These are phyloP conservation scores for Thinocorus orbignyianus DNA, from an alignment of 2,113 vertebrate species.

Conservation along the genomic window DNA sequence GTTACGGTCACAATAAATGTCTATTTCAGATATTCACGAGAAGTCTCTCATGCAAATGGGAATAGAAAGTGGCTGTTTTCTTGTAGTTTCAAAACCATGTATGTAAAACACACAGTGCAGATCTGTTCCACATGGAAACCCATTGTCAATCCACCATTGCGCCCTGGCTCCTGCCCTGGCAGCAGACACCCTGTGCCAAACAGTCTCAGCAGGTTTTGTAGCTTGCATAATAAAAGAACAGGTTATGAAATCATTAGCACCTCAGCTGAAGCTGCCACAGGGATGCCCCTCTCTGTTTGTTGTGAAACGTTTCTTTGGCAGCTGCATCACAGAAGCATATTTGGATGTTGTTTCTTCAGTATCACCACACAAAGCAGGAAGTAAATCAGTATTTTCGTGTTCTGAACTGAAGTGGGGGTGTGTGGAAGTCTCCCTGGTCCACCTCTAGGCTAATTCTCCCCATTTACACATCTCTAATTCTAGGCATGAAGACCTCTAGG, in stretches of 20 bases:
- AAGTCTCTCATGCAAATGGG: conserved; percentile 54
- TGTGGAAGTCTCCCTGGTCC: not conserved
- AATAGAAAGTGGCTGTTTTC: conserved; percentile 54
- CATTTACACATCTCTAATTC: not conserved
- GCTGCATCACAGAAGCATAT: not conserved
- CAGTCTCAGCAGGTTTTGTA: not conserved
- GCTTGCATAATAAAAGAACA: conserved; percentile 6
- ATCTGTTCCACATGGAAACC: conserved; percentile 14
- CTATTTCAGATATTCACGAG: conserved; percentile 60
- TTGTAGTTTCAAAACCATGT: not conserved
- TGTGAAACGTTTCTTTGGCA: not conserved
- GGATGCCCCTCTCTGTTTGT: conserved; percentile 5
- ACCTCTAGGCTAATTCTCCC: not conserved
- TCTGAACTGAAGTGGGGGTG: not conserved
- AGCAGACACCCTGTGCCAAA: not conserved
- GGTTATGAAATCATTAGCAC: conserved; percentile 54
- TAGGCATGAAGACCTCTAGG: not conserved
- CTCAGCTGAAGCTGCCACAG: conserved; percentile 30
- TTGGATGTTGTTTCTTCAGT: not conserved
- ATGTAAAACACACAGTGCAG: not conserved
- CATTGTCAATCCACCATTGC: not conserved
- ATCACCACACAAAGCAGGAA: not conserved
- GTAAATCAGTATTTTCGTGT: not conserved
- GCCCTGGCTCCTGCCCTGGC: not conserved
- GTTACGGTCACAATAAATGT: conserved; percentile 73